phyloP scores from a whole-genome alignment of 1,140 invertebrate species.

The fruit fly (Drosophila melanogaster) region Release_6_plus_ISO1_MT NC_004354.4:858001-858500 shows the following conservation, averaged over 20 bases:
- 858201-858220: slow-evolving; percentile 44
- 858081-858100: too few relatives aligned
- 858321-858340: too few relatives aligned
- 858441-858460: too few relatives aligned
- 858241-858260: not conserved
- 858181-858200: slow-evolving; percentile 34
- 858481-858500: slow-evolving; percentile 3
- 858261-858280: not conserved
- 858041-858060: slow-evolving; percentile 28
- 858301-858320: not conserved
- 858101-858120: slow-evolving; percentile 2
- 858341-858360: not conserved
- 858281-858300: not conserved
- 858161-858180: slow-evolving; percentile 32
- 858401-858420: too few relatives aligned
- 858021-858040: slow-evolving; percentile 63
- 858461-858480: not conserved
- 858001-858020: slow-evolving; percentile 61
- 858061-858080: too few relatives aligned
- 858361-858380: not conserved
- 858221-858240: slow-evolving; percentile 21
- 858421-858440: not conserved
- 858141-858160: slow-evolving; percentile 35
- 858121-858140: slow-evolving; percentile 39
- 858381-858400: too few relatives aligned